These are phyloP conservation scores for Ctenicera cuprea DNA, from an alignment of 2,888 invertebrate genomes.

Conservation along the genomic window DNA sequence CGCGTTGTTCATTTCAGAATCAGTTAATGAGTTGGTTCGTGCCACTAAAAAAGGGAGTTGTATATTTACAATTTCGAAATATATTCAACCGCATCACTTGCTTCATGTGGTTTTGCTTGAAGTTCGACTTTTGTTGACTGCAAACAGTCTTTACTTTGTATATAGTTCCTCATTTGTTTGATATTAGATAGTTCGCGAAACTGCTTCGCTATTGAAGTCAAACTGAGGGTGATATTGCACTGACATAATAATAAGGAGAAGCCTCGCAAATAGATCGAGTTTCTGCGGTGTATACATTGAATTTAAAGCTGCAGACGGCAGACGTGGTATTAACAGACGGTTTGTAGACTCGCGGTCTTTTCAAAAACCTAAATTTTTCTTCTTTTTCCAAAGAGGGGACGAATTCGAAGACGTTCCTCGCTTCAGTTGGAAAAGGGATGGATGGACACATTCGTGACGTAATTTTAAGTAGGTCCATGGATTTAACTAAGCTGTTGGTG, in stretches of 20 bases:
- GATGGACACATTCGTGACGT: constrained; percentile 24
- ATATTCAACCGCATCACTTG: constrained; percentile 35
- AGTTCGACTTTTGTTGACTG: constrained; percentile 43
- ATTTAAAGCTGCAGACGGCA: constrained; percentile 43
- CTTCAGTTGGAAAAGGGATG: background rate
- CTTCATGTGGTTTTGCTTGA: constrained; percentile 43
- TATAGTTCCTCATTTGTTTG: constrained; percentile 42
- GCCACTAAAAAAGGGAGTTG: constrained; percentile 15
- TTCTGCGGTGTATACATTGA: constrained; percentile 43
- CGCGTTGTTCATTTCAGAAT: background rate
- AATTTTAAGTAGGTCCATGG: constrained; percentile 20
- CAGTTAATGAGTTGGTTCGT: constrained; percentile 14
- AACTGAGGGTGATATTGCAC: constrained; percentile 42
- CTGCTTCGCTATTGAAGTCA: constrained; percentile 39
- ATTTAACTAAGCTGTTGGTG: constrained; percentile 37
- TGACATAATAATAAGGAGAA: constrained; percentile 40
- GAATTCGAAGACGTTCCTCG: background rate
- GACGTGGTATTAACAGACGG: constrained; percentile 39
- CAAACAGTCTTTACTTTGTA: constrained; percentile 38
- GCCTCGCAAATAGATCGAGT: constrained; percentile 45
- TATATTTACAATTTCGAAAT: constrained; percentile 15
- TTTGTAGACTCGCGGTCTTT: constrained; percentile 26
- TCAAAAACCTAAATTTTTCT: constrained; percentile 28
- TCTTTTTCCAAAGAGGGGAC: constrained; percentile 2
- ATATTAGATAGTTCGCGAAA: constrained; percentile 43